Evolutionary conservation across 2,113 vertebrate genomes (phyloP).

Genomic region (Pachypanchax playfairii): DNA sequence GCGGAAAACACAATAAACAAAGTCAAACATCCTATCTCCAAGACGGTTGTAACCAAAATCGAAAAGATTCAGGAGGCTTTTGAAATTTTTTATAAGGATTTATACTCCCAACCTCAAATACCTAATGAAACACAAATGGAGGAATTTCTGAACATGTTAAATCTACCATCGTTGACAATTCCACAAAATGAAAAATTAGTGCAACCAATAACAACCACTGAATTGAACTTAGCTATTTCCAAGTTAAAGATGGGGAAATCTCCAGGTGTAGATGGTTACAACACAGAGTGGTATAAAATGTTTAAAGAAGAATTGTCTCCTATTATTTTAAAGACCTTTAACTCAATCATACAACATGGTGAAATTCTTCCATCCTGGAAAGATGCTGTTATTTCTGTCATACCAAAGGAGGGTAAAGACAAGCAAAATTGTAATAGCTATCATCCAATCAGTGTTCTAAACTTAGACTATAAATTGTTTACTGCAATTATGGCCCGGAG

Average conservation of each 20-base stretch:
- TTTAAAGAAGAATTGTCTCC: not conserved
- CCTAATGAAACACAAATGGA: too few relatives aligned
- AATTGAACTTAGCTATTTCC: not conserved
- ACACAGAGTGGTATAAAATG: too few relatives aligned
- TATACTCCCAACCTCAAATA: too few relatives aligned
- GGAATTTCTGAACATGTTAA: too few relatives aligned
- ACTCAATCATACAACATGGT: not conserved
- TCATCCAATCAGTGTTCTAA: not conserved
- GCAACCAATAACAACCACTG: not conserved
- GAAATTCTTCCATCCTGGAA: conserved; percentile 2
- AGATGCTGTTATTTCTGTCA: too few relatives aligned
- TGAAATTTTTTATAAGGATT: too few relatives aligned
- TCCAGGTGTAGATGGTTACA: too few relatives aligned
- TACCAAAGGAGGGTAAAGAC: too few relatives aligned
- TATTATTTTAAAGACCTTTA: not conserved
- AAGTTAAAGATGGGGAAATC: too few relatives aligned
- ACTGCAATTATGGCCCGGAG: not conserved
- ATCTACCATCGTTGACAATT: too few relatives aligned
- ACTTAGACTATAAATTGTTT: conserved; percentile 18
- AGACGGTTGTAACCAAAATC: not conserved
- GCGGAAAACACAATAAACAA: not conserved
- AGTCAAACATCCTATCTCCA: not conserved
- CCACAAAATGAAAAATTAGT: not conserved
- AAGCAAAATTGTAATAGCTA: not conserved
- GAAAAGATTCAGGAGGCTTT: not conserved